Evolutionary conservation across 2,888 invertebrate genomes (phyloP), one percentile per base, ranked within the genome.

Genomic region (Ametastegia equiseti): DNA sequence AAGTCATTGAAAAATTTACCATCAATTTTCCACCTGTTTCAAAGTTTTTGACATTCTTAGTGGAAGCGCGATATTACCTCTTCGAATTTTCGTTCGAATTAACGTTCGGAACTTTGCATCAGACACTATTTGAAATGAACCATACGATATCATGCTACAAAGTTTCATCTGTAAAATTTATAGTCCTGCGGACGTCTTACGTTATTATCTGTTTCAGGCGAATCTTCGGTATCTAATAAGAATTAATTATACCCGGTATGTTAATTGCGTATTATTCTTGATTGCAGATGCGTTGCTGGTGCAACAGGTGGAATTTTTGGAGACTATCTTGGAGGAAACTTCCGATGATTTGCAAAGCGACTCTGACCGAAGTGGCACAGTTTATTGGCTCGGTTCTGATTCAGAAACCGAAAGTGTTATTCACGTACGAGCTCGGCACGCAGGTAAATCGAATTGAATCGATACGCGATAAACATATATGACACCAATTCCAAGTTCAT

Each of bases 281-380:
- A 81, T 86, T 84, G 27, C 85, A 89, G 89, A 90, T 67, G 87
- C 88, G 45, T 87, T 89, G 85, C 82, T 90, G 45, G 88, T 89
- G 87, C 94, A 94, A 88, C 94, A 94, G 86, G 94, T 93, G 86
- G 94, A 95, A 89, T 96, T 95, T 91, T 93, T 97, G 92, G 97
- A 97, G 92, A 97, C 97, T 36, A 97, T 97, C 90, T 94, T 97
- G 88, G 97, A 97, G 92, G 97, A 97, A 92, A 97, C 97, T 23
- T 96, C 97, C 86, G 97, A 97, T 92, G 97, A 97, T 89, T 92
- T 96, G 85, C 94, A 95, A 84, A 96, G 95, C 83, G 96, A 96
- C 89, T 94, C 95, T 82, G 95, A 95, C 83, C 94, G 94, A 60
- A 93, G 94, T 86, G 90, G 89, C 69, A 90, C 91, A 36, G 90